Conservation (phyloP, 2,113 vertebrate genomes). For the Tinamus guttatus region DNA sequence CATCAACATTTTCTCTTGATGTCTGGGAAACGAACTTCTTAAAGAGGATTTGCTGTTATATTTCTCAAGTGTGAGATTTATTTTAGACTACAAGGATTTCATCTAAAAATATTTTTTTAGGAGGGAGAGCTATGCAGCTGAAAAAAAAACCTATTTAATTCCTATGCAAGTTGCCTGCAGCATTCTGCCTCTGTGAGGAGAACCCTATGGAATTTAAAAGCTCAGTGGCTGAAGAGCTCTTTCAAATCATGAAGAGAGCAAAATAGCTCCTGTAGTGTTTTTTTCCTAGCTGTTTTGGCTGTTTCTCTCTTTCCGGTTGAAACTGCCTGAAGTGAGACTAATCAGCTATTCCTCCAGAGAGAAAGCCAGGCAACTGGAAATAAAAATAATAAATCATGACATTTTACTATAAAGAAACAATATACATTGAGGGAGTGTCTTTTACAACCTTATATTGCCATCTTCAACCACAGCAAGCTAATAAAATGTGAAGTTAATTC, state of each 20-base stretch:
- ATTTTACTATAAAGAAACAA: not conserved
- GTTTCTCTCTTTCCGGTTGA: not conserved
- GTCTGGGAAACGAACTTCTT: not conserved
- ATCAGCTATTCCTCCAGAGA: slow-evolving; percentile 15
- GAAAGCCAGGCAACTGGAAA: not conserved
- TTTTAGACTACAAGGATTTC: not conserved
- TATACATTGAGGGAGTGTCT: not conserved
- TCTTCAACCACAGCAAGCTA: not conserved
- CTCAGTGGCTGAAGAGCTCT: slow-evolving; percentile 13
- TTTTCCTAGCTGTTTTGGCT: not conserved
- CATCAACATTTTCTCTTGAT: not conserved
- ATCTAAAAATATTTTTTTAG: slow-evolving; percentile 12
- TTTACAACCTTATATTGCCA: not conserved
- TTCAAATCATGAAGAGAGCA: not conserved
- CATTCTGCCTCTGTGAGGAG: not conserved
- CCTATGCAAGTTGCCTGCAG: not conserved
- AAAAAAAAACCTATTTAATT: slow-evolving; percentile 29
- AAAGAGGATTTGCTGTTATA: not conserved
- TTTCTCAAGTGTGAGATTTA: not conserved
- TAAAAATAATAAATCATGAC: slow-evolving; percentile 36
- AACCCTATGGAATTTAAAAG: slow-evolving; percentile 9
- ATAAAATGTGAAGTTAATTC: slow-evolving; percentile 5
- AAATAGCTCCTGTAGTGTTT: slow-evolving; percentile 33
- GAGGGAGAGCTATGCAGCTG: not conserved
- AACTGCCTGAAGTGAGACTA: slow-evolving; percentile 44